Conservation (phyloP, 2,888 invertebrate species). For the Galeruca laticollis region DNA sequence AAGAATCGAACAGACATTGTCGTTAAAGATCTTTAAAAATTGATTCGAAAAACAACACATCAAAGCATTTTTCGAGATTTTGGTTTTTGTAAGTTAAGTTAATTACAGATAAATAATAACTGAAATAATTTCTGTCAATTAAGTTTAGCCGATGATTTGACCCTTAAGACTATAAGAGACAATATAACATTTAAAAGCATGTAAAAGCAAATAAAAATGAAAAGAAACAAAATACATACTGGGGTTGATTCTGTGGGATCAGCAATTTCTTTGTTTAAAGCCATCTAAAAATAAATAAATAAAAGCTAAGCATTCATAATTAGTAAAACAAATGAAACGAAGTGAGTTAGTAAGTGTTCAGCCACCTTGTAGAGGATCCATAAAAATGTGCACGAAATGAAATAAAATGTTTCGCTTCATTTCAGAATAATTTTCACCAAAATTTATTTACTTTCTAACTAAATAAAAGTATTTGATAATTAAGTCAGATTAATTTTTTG, state of each 20-base stretch:
- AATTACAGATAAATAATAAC: too few relatives aligned
- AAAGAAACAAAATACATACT: constrained; percentile 74
- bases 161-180: too few relatives aligned
- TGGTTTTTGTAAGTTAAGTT: too few relatives aligned
- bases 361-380: neutral
- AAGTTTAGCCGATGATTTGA: neutral
- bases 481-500: neutral
- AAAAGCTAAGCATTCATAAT: constrained; percentile 65
- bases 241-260: constrained; percentile 76
- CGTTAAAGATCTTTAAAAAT: too few relatives aligned
- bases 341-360: constrained; percentile 36
- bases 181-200: neutral
- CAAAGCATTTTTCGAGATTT: too few relatives aligned
- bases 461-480: neutral
- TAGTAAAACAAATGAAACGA: constrained; percentile 49
- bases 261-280: constrained; percentile 54
- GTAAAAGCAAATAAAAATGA: constrained; percentile 40
- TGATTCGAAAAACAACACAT: too few relatives aligned
- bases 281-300: constrained; percentile 55
- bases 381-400: constrained; percentile 12
- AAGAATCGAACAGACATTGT: too few relatives aligned
- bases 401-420: neutral
- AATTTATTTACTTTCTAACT: neutral
- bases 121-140: too few relatives aligned
- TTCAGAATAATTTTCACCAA: constrained; percentile 2